Percentiles rank a stretch among this genome's conserved stretches.
Conservation (phyloP, 2,797 vertebrate species). For the Micropoecilia bifurca region DNA sequence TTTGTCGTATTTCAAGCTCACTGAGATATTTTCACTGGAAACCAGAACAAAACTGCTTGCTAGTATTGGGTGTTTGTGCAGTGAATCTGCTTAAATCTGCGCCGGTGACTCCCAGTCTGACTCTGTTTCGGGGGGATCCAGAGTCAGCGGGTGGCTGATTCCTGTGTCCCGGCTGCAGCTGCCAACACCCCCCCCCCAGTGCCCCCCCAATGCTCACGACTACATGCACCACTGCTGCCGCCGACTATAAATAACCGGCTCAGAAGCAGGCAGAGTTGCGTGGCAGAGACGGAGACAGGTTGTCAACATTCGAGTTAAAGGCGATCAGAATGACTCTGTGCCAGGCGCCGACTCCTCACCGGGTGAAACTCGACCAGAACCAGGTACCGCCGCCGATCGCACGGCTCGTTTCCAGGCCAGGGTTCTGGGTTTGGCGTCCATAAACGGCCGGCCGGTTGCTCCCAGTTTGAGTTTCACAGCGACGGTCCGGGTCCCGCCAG, state of each 20-base stretch:
- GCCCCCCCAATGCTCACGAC: conserved; percentile 38
- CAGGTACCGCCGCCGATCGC: conserved; percentile 75
- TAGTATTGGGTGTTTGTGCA: no score
- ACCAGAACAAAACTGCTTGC: no score
- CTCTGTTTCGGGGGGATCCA: conserved; percentile 42
- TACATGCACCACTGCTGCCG: conserved; percentile 56
- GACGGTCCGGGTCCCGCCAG: conserved; percentile 59
- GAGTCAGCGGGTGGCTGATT: conserved; percentile 55
- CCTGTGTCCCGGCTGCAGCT: conserved; percentile 67
- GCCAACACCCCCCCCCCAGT: conserved; percentile 61
- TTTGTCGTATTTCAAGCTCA: no score
- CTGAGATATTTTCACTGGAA: no score
- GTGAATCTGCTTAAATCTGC: conserved; percentile 16
- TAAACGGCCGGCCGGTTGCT: conserved; percentile 63
- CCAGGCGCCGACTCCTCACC: conserved; percentile 71
- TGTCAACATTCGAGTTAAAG: conserved; percentile 67
- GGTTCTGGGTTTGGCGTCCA: conserved; percentile 51
- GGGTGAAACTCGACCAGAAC: conserved; percentile 81
- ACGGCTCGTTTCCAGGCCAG: conserved; percentile 20
- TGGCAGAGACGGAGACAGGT: conserved; percentile 55
- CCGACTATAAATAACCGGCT: conserved; percentile 81
- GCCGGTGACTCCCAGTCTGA: conserved; percentile 52
- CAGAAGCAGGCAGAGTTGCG: conserved; percentile 55
- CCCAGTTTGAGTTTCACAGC: conserved; percentile 71
- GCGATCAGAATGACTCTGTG: conserved; percentile 77